phyloP scores from a whole-genome alignment of 2,113 vertebrate species.

The Helogale parvula region DNA sequence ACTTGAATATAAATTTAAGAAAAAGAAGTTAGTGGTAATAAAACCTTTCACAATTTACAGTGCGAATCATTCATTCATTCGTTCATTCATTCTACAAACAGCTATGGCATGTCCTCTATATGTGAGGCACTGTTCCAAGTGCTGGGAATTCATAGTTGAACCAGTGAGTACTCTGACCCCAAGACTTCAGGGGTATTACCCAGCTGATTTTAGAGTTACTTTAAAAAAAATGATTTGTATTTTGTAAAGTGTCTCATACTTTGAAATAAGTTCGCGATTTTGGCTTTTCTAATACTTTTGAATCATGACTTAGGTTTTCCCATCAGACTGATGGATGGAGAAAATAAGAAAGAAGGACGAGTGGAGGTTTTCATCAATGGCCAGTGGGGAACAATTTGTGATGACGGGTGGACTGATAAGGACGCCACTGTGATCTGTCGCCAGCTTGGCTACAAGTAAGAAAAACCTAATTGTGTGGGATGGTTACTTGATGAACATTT shows the following conservation, averaged over 20 bases:
- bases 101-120: neutral
- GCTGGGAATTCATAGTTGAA: neutral
- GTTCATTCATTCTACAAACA: neutral
- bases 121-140: neutral
- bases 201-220: neutral
- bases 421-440: constrained; percentile 95
- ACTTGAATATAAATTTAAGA: too few species aligned
- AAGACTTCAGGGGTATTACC: neutral
- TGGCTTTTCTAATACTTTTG: constrained; percentile 51
- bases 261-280: neutral
- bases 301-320: constrained; percentile 88
- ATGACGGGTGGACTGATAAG: constrained; percentile 97
- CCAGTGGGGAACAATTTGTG: constrained; percentile 97
- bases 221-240: neutral
- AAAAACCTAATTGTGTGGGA: constrained; percentile 14
- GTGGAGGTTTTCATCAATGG: constrained; percentile 95
- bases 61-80: neutral
- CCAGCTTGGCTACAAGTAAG: constrained; percentile 96
- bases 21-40: neutral
- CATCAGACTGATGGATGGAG: constrained; percentile 94
- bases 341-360: constrained; percentile 95
- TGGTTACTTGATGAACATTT: neutral
- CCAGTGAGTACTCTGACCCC: neutral
- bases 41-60: neutral
- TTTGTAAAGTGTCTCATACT: neutral